Conservation (phyloP, 2,113 vertebrate species). For the Epinephelus moara region DNA sequence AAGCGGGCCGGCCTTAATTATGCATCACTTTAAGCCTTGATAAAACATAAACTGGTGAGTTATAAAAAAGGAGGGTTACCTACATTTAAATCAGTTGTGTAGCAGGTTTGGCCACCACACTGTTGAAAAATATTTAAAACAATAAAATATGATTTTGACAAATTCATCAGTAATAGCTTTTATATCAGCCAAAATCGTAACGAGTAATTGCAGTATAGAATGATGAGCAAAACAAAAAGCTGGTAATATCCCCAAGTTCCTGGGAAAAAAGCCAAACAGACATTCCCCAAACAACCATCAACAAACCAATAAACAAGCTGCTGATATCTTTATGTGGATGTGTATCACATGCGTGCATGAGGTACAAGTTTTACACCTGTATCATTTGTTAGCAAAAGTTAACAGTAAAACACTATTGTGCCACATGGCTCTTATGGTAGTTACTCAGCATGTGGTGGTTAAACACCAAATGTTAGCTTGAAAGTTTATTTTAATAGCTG, state of each 20-base stretch:
- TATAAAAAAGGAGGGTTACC: too few species aligned
- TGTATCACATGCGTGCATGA: not conserved
- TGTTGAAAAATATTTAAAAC: too few species aligned
- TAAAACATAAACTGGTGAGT: too few species aligned
- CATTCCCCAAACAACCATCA: not conserved
- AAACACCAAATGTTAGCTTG: not conserved
- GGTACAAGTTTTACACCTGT: not conserved
- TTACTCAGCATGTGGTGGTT: not conserved
- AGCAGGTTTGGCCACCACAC: too few species aligned
- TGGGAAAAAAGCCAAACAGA: too few species aligned
- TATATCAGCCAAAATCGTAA: too few species aligned
- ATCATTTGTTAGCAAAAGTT: not conserved
- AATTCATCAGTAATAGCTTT: too few species aligned
- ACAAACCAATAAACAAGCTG: not conserved
- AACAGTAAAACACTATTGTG: not conserved
- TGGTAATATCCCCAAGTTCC: not conserved
- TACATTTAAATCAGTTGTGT: too few species aligned
- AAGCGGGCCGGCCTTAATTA: too few species aligned
- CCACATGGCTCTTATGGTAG: not conserved
- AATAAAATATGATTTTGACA: too few species aligned
- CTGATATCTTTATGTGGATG: not conserved
- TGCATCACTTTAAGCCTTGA: too few species aligned
- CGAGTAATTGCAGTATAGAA: too few species aligned
- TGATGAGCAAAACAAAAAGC: not conserved
- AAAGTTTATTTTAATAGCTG: not conserved